Base-by-base conservation (phyloP, 2,888 invertebrate genomes). In the Melanophora roralis region DNA sequence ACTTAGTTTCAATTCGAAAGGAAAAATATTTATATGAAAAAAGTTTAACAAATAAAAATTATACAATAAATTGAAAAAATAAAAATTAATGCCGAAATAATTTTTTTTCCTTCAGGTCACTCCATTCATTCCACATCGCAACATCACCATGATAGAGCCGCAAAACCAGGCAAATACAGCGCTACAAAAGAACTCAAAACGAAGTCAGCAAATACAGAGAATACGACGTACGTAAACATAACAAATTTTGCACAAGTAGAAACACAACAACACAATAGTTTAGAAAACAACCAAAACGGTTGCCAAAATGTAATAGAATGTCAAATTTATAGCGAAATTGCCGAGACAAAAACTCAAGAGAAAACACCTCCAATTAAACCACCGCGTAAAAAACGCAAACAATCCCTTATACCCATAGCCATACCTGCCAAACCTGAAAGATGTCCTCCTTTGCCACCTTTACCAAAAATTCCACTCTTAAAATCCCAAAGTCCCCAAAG, bases 151-250 rank as follows among this genome's bases (percentile, higher is more conserved):
- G 79, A 82, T 65, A 67, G 76, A 19, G 38, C 34, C 72, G 49
- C 71, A 8, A 72, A 64, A 64, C 14, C 60, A 1, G 67, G 55
- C 7, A 78, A 65, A 83, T 81, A 82, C 81, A 34, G 43, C 43
- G 8, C 71, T 79, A 57, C 60, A 68, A 78, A 64, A 78, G 73
- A 78, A 51, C 12, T 53, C 16, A 76, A 78, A 76, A 67, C 65
- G 45, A 81, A 82, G 74, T 71, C 85, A 67, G 38, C 59, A 65
- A 72, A 79, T 76, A 81, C 79, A 73, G 83, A 84, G 76, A 82
- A 83, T 71, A 81, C 81, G 88, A 90, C 88, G 89, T 90, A 90
- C 89, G 89, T 90, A 90, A 89, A 86, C 87, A 88, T 88, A 86
- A 87, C 85, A 85, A 86, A 86, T 85, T 86, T 88, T 87, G 84